Evolutionary conservation across 2,113 vertebrate genomes (phyloP), one percentile per base, ranked within the genome.

Genomic region (Lethenteron camtschaticum): DNA sequence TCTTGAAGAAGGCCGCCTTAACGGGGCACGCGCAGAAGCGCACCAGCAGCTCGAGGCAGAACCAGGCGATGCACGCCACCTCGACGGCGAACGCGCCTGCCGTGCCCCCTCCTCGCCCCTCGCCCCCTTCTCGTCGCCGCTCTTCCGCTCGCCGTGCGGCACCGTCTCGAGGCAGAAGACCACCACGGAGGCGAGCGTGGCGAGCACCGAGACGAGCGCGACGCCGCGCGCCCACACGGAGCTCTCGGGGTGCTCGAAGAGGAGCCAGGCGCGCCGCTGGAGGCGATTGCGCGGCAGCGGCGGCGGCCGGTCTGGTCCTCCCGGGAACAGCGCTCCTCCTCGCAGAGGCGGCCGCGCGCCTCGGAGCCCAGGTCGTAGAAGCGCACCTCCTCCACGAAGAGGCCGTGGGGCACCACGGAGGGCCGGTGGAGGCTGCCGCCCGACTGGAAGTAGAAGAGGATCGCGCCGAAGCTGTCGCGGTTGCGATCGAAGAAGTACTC

Each of bases 351-450:
- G 41, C 41, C 41, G 41, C 41, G 41, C 41, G 63, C 20, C 9
- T 66, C 63, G n/a, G n/a, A 8, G 8, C 63, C 63, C 63, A 66
- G n/a, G n/a, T 66, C 63, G 63, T 66, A 66, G 63, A 66, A 66
- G 20, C n/a, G n/a, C 9, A 66, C n/a, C 63, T 66, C 63, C 10
- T 66, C 9, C 9, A 66, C 20, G 63, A 66, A 66, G n/a, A 66
- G n/a, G 20, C 20, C 20, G 63, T 66, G 20, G 63, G 63, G 63
- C 9, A 66, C 63, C n/a, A 9, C 20, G 63, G 9, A n/a, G 9
- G 63, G 63, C 63, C 63, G 63, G n/a, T 66, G n/a, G 63, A 66
- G 63, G n/a, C n/a, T 66, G 10, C 63, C 63, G n/a, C 63, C 63
- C 10, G 63, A 66, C 20, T 66, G 63, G 63, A 16, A 66, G 63